Base-by-base conservation (phyloP, 2,797 vertebrate genomes). In the Muscicapa striata region DNA sequence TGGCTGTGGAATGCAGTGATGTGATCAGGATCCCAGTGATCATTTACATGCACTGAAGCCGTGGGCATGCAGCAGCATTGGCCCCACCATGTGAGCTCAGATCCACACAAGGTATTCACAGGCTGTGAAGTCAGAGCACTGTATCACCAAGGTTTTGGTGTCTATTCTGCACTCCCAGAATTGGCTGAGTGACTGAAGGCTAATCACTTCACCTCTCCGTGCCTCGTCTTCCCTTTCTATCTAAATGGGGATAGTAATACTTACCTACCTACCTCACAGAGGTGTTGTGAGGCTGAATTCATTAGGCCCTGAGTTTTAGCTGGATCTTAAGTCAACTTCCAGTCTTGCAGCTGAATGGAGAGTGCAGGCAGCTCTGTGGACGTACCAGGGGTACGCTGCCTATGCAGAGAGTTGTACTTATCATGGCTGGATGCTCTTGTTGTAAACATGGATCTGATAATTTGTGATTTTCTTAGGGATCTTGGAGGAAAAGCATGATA, bases 261-360 rank as follows among this genome's bases (percentile, higher is more conserved):
- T 80, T 83, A 95, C 55, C 81, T 88, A 97, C 73, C 96, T 97
- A 97, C 95, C 96, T 97, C 96, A 87, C 96, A 96, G 96, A 94
- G 95, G 95, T 97, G 95, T 96, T 84, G 95, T 94, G 94, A 96
- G 94, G 93, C 96, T 94, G 92, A 89, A 84, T 79, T 76, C 72
- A 73, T 95, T 86, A 88, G 74, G 95, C 91, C 94, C 93, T 40
- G 74, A 94, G 77, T 88, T 92, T 68, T 48, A 94, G 89, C 87
- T 90, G 80, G 91, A 83, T 96, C 89, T 89, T 63, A 90, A 90
- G 78, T 96, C 94, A 93, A n/a, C 89, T 78, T 81, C 75, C 94
- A 82, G 83, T n/a, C 32, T 76, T 67, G 66, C 62, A 43, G 8
- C 85, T 72, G 87, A 54, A 9, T 5, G 52, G 83, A 74, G 95